These are phyloP conservation scores for Parambassis ranga DNA, from an alignment of 2,797 vertebrate species.

Conservation along the genomic window DNA sequence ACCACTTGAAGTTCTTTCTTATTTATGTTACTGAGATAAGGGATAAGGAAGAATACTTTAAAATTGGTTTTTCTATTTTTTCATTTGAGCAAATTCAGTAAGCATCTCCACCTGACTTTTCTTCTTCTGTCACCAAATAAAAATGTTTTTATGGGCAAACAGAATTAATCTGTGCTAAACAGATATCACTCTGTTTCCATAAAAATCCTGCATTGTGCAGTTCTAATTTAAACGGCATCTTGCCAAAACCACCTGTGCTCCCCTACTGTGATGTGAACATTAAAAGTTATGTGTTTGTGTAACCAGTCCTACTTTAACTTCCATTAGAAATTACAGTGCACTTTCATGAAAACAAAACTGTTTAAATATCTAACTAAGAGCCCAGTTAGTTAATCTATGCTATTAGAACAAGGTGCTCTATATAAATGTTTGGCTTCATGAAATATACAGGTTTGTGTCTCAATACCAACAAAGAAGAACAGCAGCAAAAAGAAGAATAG, in stretches of 20 bases:
- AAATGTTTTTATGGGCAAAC: not conserved
- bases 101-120: not conserved
- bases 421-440: not conserved
- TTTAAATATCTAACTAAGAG: not conserved
- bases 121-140: not conserved
- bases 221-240: constrained; percentile 44
- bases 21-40: too few species aligned
- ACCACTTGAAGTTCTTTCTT: too few species aligned
- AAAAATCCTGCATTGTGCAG: constrained; percentile 39
- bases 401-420: constrained; percentile 7
- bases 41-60: too few species aligned
- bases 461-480: too few species aligned
- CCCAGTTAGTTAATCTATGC: not conserved
- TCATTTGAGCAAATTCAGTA: too few species aligned
- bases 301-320: not conserved
- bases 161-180: not conserved
- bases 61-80: too few species aligned
- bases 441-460: constrained; percentile 29
- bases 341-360: not conserved
- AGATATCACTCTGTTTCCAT: not conserved
- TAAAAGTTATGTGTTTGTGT: constrained; percentile 13
- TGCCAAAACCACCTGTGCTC: constrained; percentile 20
- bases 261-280: constrained; percentile 30
- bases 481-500: too few species aligned
- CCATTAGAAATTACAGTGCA: not conserved